Percentiles rank a stretch among this genome's conserved stretches.
Conservation (phyloP, 1,140 invertebrate species). For the Zaprionus capensis region DNA sequence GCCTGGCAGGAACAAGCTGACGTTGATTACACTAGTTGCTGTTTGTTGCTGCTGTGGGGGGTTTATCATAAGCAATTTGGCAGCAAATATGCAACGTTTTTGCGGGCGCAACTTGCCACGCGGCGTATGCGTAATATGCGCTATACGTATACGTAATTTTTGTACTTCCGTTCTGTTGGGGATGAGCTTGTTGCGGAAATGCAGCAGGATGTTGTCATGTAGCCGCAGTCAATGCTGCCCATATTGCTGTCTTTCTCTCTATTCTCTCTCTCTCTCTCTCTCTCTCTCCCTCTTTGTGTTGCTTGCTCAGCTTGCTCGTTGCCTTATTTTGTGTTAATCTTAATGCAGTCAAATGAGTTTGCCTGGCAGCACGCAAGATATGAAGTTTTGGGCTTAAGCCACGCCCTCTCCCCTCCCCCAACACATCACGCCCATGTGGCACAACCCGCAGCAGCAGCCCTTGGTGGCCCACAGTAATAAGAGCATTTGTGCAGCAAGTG, state of each 20-base stretch:
- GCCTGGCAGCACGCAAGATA: conserved; percentile 45
- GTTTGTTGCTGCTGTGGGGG: conserved; percentile 19
- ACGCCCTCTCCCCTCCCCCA: neutral
- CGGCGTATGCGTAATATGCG: conserved; percentile 56
- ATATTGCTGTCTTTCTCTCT: neutral
- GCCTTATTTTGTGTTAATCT: conserved; percentile 51
- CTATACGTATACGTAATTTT: neutral
- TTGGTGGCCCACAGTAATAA: conserved; percentile 12
- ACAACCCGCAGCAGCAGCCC: conserved; percentile 4
- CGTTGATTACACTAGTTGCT: conserved; percentile 28
- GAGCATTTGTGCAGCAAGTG: conserved; percentile 60
- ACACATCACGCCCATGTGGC: neutral
- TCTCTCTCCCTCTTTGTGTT: neutral
- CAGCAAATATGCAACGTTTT: conserved; percentile 40
- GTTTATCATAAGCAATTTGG: conserved; percentile 54
- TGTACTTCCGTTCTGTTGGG: conserved; percentile 5
- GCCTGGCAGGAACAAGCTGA: conserved; percentile 23
- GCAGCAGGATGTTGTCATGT: conserved; percentile 57
- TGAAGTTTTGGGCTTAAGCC: conserved; percentile 52
- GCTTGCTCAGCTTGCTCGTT: neutral
- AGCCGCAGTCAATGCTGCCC: conserved; percentile 37
- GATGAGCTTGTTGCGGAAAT: conserved; percentile 41
- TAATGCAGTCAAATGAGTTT: conserved; percentile 78
- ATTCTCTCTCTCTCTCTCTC: neutral
- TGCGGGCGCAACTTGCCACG: conserved; percentile 11